phyloP scores from a whole-genome alignment of 2,888 invertebrate genomes.

The Aphidius colemani region DNA sequence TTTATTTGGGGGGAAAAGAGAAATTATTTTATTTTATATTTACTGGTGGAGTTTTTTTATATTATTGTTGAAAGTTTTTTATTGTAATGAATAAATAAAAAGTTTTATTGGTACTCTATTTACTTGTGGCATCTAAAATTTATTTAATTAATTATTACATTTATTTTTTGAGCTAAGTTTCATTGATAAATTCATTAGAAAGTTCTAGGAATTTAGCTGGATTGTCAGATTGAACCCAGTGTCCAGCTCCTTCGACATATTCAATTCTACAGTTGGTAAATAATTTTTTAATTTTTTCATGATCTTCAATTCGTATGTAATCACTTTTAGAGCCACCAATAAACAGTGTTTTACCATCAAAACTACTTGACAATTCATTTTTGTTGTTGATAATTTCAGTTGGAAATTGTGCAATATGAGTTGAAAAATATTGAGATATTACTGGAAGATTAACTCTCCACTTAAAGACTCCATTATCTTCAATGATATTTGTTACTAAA shows the following conservation, averaged over 20 bases:
- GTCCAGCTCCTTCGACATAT: slow-evolving; percentile 81
- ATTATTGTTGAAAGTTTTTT: not conserved
- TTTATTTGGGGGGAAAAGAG: not conserved
- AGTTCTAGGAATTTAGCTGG: slow-evolving; percentile 76
- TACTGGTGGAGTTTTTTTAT: not conserved
- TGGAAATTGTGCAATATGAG: slow-evolving; percentile 72
- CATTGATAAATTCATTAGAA: slow-evolving; percentile 68
- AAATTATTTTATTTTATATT: not conserved
- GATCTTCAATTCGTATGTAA: slow-evolving; percentile 71
- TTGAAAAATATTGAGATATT: slow-evolving; percentile 69
- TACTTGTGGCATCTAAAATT: no score
- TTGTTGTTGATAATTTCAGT: slow-evolving; percentile 4
- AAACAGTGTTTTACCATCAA: slow-evolving; percentile 71
- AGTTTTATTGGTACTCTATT: no score
- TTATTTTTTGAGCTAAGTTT: not conserved
- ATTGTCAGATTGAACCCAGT: slow-evolving; percentile 93
- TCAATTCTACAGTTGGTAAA: slow-evolving; percentile 75
- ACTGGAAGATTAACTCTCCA: slow-evolving; percentile 84
- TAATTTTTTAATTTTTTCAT: slow-evolving; percentile 68
- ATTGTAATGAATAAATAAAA: not conserved
- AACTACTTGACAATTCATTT: slow-evolving; percentile 40
- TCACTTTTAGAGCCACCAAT: slow-evolving; percentile 83
- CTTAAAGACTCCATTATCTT: slow-evolving; percentile 67
- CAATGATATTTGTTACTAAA: slow-evolving; percentile 83
- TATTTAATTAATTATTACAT: not conserved